These are phyloP conservation scores for Pangasianodon gigas DNA, from an alignment of 2,113 vertebrate genomes.

Conservation along the genomic window DNA sequence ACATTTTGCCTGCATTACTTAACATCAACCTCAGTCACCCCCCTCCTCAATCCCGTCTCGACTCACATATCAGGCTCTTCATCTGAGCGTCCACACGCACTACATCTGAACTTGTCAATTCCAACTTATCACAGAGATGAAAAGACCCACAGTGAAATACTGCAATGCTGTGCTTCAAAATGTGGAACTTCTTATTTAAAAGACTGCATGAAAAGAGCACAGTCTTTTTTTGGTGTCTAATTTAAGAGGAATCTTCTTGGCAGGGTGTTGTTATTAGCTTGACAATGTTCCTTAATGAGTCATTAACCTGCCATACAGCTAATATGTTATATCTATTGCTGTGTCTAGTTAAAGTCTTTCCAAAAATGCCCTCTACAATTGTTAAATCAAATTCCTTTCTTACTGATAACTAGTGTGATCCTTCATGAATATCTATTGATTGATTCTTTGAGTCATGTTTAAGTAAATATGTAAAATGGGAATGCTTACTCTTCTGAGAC, in stretches of 20 bases:
- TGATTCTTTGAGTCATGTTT: background rate
- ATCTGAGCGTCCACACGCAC: constrained; percentile 10
- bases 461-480: background rate
- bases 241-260: background rate
- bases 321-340: constrained; percentile 17
- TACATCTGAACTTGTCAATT: constrained; percentile 14
- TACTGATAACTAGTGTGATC: background rate
- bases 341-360: background rate
- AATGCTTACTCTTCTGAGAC: background rate
- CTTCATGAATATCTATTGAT: background rate
- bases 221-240: background rate
- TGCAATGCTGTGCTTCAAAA: background rate
- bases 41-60: background rate
- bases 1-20: constrained; percentile 48
- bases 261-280: constrained; percentile 17
- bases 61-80: constrained; percentile 4
- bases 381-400: background rate
- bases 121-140: background rate
- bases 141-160: background rate
- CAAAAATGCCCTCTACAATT: background rate
- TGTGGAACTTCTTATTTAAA: background rate
- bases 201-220: background rate
- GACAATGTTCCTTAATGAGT: constrained; percentile 11
- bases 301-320: constrained; percentile 30
- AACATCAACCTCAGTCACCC: constrained; percentile 38